Evolutionary conservation across 1,140 invertebrate species (phyloP), one percentile per base, ranked within the genome.

Genomic region (Eumaeus atala): DNA sequence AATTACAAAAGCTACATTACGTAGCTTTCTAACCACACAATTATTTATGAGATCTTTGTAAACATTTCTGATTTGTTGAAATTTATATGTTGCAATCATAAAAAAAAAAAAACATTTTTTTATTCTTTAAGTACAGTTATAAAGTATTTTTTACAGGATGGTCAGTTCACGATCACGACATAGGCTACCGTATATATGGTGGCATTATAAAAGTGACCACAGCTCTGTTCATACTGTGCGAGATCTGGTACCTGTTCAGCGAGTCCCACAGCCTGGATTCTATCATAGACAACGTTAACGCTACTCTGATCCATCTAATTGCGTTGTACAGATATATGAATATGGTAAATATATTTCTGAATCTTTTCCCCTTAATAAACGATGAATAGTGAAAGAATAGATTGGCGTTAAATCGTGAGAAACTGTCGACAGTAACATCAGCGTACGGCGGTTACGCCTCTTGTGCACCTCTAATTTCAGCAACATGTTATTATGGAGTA

Each of bases 271-370:
- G 34, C 38, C 50, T 79, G 9, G 73, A 79, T 35, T 63, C 61
- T n/a, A 51, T 77, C 14, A 68, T 74, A 4, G 72, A 61, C 9
- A 69, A 62, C 21, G 62, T 81, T 18, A 79, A 74, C 21, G 73
- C 59, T 0, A 72, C 64, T 0, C 33, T 75, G 7, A 66, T 77
- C 34, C 72, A 81, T 44, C 59, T 66, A 1, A 72, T 77, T 3
- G 62, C 72, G 14, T 16, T 74, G 0, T 76, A 70, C 34, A 65
- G 76, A 61, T 81, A 70, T 47, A 60, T 33, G 44, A 76, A 69
- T 58, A 74, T 72, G 74, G 77, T 72, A 61, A 67, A 35, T 66
- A 42, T 55, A 37, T 53, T 53, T 51, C 12, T 16, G 9, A 34
- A 28, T 2, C n/a, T 28, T 28, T 28, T 35, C 9, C 9, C 14